phyloP scores from a whole-genome alignment of 1,140 invertebrate species.

The Brachystomella parvula region DNA sequence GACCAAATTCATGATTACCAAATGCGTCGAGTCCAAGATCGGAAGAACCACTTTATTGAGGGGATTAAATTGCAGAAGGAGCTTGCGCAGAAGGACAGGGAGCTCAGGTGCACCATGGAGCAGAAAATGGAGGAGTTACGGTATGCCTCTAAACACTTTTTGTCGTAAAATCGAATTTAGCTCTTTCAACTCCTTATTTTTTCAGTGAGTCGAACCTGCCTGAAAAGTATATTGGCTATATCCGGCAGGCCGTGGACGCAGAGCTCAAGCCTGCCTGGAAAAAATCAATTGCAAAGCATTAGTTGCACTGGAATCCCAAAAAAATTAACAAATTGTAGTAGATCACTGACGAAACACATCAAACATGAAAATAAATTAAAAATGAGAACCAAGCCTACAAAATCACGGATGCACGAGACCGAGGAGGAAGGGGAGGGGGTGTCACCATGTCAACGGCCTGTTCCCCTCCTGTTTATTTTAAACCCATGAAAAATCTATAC shows the following conservation, averaged over 20 bases:
- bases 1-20: conserved; percentile 37
- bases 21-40: conserved; percentile 27
- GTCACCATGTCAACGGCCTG: background rate
- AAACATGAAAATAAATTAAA: background rate
- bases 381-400: background rate
- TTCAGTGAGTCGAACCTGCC: conserved; percentile 27
- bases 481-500: no score
- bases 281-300: background rate
- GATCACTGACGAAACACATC: no score
- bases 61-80: conserved; percentile 26
- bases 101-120: conserved; percentile 30
- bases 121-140: conserved; percentile 30
- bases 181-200: background rate
- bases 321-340: background rate
- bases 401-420: background rate
- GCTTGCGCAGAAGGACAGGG: conserved; percentile 16
- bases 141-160: conserved; percentile 1
- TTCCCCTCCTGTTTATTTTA: background rate
- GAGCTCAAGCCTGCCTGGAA: conserved; percentile 11
- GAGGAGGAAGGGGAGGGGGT: background rate
- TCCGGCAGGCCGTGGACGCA: conserved; percentile 29
- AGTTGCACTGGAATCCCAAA: background rate
- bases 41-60: conserved; percentile 32
- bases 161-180: background rate
- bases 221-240: conserved; percentile 34